Evolutionary conservation across 2,888 invertebrate species (phyloP).

Genomic region (Nineta flava): DNA sequence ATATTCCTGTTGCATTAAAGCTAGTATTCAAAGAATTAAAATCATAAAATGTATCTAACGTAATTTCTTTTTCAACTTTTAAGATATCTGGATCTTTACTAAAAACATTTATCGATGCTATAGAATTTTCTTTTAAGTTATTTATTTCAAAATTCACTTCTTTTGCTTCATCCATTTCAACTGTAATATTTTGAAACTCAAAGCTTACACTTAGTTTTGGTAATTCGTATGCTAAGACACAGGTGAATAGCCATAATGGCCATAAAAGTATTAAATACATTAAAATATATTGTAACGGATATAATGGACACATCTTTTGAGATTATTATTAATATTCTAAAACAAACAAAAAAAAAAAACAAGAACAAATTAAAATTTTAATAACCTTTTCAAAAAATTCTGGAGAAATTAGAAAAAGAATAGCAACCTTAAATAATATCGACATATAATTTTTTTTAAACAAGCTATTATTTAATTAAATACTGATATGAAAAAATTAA

Average conservation of each 20-base stretch:
- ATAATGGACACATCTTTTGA: slow-evolving; percentile 40
- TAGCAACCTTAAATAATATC: too few species aligned
- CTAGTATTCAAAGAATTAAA: slow-evolving; percentile 20
- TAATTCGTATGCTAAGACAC: neutral
- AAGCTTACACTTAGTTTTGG: neutral
- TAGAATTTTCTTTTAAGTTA: neutral
- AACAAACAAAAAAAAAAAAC: too few species aligned
- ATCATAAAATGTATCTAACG: slow-evolving; percentile 12
- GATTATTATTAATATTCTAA: neutral
- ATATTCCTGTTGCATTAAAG: slow-evolving; percentile 29
- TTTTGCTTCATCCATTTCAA: neutral
- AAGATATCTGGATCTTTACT: neutral
- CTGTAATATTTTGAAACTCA: neutral
- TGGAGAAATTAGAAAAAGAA: too few species aligned
- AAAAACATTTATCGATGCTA: neutral
- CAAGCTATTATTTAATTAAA: too few species aligned
- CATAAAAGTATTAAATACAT: slow-evolving; percentile 35
- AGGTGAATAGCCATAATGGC: slow-evolving; percentile 24
- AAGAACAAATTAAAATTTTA: too few species aligned
- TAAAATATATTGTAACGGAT: slow-evolving; percentile 40
- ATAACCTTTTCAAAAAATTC: too few species aligned
- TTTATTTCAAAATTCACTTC: neutral
- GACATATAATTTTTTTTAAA: too few species aligned
- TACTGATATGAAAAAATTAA: too few species aligned
- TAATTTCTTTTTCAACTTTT: neutral